Evolutionary conservation across 2,797 vertebrate genomes (phyloP).

Genomic region (Notoglanidium macrostoma): DNA sequence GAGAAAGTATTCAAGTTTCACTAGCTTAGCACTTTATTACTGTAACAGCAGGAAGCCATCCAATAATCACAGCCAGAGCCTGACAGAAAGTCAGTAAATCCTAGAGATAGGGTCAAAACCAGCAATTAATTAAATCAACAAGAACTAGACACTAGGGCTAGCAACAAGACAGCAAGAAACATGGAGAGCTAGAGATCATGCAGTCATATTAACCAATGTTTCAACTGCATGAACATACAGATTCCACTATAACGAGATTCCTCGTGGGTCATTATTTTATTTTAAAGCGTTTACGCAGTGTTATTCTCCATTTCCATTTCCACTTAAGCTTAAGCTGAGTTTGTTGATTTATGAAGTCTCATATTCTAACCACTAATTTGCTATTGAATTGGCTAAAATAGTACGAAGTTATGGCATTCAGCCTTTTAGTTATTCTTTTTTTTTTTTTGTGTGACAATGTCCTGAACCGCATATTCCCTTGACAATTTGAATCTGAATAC

Average conservation of each 20-base stretch:
- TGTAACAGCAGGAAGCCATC: conserved; percentile 23
- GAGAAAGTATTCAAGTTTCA: conserved; percentile 17
- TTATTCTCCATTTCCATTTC: neutral
- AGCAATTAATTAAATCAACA: neutral
- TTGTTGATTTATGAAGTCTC: neutral
- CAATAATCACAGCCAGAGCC: conserved; percentile 7
- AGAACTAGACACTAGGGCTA: neutral
- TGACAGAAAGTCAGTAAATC: conserved; percentile 26
- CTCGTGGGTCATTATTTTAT: conserved; percentile 6
- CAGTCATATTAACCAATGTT: neutral
- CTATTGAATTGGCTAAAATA: neutral
- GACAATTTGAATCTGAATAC: neutral
- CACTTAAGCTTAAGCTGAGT: neutral
- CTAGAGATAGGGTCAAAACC: conserved; percentile 5
- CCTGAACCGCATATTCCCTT: neutral
- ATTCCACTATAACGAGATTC: neutral
- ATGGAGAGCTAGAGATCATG: neutral
- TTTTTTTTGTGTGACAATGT: no score
- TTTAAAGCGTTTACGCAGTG: neutral
- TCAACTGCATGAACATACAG: neutral
- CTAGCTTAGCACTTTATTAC: conserved; percentile 4
- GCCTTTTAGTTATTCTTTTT: neutral
- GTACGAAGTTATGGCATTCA: neutral
- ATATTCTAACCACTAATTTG: conserved; percentile 2
- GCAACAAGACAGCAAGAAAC: conserved; percentile 7